Evolutionary conservation across 2,797 vertebrate species (phyloP).

Genomic region (Vireo griseus): DNA sequence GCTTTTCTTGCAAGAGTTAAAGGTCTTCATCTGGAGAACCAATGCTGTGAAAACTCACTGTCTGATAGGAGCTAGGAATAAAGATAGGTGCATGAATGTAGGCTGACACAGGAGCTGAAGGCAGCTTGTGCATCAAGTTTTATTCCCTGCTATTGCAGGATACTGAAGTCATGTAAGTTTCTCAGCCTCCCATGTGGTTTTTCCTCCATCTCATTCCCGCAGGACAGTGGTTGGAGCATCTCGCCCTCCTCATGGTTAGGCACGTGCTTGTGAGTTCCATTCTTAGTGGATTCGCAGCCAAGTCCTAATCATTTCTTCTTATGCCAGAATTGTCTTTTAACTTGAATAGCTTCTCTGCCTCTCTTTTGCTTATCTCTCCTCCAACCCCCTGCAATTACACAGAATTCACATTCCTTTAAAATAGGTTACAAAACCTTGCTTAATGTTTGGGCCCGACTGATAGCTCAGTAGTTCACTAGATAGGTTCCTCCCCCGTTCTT

Average conservation of each 20-base stretch:
- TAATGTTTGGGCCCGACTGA: not conserved
- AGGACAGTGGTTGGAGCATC: not conserved
- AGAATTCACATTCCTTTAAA: conserved; percentile 24
- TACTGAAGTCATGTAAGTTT: not conserved
- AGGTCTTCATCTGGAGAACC: not conserved
- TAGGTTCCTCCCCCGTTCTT: not conserved
- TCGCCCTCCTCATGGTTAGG: not conserved
- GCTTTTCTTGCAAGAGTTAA: not conserved
- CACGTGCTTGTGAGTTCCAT: not conserved
- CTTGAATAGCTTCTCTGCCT: conserved; percentile 3
- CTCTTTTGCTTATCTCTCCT: conserved; percentile 35
- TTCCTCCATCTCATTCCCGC: not conserved
- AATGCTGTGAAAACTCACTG: not conserved
- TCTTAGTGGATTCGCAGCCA: not conserved
- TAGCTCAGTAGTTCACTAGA: not conserved
- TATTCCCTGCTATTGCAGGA: not conserved
- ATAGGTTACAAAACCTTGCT: not conserved
- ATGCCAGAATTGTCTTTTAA: conserved; percentile 35
- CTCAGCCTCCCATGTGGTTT: not conserved
- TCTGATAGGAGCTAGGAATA: not conserved
- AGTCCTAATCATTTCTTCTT: conserved; percentile 31
- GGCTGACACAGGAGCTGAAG: not conserved
- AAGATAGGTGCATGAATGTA: not conserved
- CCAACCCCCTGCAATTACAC: conserved; percentile 21
- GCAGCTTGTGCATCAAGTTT: not conserved